Base-by-base conservation (phyloP, 1,140 invertebrate species). In the Mamestra configurata region DNA sequence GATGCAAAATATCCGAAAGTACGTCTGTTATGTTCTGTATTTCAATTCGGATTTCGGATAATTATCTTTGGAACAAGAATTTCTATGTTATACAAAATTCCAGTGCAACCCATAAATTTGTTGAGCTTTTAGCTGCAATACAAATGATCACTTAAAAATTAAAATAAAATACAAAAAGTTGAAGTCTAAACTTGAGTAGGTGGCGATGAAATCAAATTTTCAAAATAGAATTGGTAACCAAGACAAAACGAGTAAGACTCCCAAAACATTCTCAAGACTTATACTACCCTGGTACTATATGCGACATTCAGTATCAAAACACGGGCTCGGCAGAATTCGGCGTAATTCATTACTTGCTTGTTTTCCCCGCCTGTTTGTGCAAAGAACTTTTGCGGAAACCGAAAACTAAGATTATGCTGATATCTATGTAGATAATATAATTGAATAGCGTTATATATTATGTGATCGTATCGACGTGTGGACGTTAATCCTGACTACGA, bases 341-440 rank as follows among this genome's bases (percentile, higher is more conserved):
- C 70, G 83, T 83, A 83, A 83, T 79, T 85, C 84, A 85, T 83
- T 85, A 83, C 77, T 57, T 77, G 78, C 78, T 86, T 86, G 84
- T 86, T 86, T 85, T 85, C 82, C 57, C 79, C 80, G 77, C 49
- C 57, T 55, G 78, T 77, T 64, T 79, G 77, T 40, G 46, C 40
- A 53, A 31, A 73, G 49, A 73, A 78, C 27, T 78, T 78, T 68
- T 78, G 61, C 35, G 46, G 49, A 68, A 68, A 78, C 43, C 20
- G 24, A 53, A 64, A 46, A 61, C 72, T 70, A 59, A 75, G 71
- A 55, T 76, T 64, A 76, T 46, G 40, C 22, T 76, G 71, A 73
- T 57, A 59, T 59, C 27, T 73, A 22, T 37, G 20, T 22, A 40
- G 49, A 76, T 75, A 61, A 75, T 76, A 76, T 72, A 57, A 73